Percentiles rank a stretch among this genome's conserved stretches.
These are phyloP conservation scores for Adineta ricciae DNA, from an alignment of 2,888 invertebrate genomes.

Conservation along the genomic window DNA sequence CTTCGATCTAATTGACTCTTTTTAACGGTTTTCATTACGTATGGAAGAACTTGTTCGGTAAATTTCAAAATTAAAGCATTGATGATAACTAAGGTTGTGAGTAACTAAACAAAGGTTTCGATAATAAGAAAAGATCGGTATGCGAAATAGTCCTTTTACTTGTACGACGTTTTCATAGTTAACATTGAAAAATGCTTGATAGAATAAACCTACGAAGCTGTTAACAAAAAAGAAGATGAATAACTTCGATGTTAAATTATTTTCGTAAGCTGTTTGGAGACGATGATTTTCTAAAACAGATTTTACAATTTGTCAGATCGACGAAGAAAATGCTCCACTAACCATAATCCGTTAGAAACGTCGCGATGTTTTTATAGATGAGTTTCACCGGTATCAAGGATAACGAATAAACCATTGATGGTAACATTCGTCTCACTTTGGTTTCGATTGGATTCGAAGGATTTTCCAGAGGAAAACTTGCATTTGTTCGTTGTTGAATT, in stretches of 20 bases:
- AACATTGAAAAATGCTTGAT: slow-evolving; percentile 59
- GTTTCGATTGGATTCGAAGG: not conserved
- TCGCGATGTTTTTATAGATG: slow-evolving; percentile 62
- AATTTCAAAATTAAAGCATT: slow-evolving; percentile 41
- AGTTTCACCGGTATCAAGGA: slow-evolving; percentile 62
- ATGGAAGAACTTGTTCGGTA: slow-evolving; percentile 18
- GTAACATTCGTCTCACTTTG: slow-evolving; percentile 45
- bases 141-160: not conserved
- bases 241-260: slow-evolving; percentile 66
- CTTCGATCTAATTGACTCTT: not conserved
- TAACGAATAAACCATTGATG: slow-evolving; percentile 62
- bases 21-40: not conserved
- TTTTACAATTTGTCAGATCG: not conserved
- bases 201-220: slow-evolving; percentile 67
- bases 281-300: slow-evolving; percentile 58
- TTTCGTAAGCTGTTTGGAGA: slow-evolving; percentile 65
- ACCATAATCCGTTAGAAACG: slow-evolving; percentile 65
- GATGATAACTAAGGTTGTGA: slow-evolving; percentile 63
- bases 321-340: slow-evolving; percentile 38
- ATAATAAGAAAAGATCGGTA: not conserved
- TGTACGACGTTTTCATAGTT: slow-evolving; percentile 15
- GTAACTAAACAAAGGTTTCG: slow-evolving; percentile 52
- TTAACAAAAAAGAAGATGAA: slow-evolving; percentile 65
- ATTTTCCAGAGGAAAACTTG: slow-evolving; percentile 31
- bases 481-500: slow-evolving; percentile 57